These are phyloP conservation scores for Panagrolaimus sp. DNA, from an alignment of 1,140 invertebrate genomes.

Conservation along the genomic window DNA sequence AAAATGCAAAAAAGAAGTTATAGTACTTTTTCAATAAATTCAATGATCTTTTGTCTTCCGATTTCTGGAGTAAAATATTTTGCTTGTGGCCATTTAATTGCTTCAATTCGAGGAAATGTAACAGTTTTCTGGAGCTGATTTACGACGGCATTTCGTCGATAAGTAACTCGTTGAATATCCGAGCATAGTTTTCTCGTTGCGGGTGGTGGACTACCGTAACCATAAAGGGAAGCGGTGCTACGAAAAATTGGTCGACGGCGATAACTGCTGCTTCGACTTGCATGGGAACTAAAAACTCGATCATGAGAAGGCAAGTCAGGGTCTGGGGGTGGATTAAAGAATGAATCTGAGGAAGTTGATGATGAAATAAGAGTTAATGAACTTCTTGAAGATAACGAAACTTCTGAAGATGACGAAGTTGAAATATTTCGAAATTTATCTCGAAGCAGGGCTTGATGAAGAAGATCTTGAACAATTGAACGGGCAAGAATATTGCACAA, in stretches of 20 bases:
- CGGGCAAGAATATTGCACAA: not conserved
- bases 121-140: conserved; percentile 8
- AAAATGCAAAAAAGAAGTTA: not conserved
- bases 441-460: not conserved
- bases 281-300: not conserved
- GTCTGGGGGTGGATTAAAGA: not conserved
- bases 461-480: not conserved
- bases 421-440: not conserved
- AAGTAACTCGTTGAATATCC: not conserved
- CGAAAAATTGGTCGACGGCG: not conserved
- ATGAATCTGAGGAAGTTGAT: not conserved
- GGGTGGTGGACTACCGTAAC: too few relatives aligned
- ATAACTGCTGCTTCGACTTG: not conserved
- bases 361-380: not conserved
- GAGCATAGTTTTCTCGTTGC: not conserved
- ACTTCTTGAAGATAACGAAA: too few relatives aligned
- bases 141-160: not conserved
- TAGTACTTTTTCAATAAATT: conserved; percentile 21
- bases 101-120: not conserved
- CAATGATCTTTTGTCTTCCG: conserved; percentile 21
- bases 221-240: too few relatives aligned
- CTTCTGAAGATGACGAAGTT: too few relatives aligned
- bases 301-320: not conserved
- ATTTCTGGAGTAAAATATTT: conserved; percentile 20
- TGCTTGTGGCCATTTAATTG: not conserved